These are phyloP conservation scores for Eumerus sabulonum DNA, from an alignment of 2,888 invertebrate genomes.

Conservation along the genomic window DNA sequence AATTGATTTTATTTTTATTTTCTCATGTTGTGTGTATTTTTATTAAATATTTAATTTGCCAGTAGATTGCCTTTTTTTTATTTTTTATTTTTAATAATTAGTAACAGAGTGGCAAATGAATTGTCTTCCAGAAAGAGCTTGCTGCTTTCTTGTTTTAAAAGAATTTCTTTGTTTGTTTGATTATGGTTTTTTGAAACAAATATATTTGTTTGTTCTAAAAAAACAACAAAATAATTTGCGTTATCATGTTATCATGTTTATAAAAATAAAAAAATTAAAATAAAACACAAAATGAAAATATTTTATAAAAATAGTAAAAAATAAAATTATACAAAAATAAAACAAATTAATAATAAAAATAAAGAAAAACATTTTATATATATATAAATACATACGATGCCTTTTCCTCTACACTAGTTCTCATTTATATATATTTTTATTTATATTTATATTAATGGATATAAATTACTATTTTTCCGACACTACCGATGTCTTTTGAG, in stretches of 20 bases:
- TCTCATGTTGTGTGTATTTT: slow-evolving; percentile 27
- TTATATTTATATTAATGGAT: slow-evolving; percentile 60
- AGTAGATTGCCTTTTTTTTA: slow-evolving; percentile 21
- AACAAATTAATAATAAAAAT: too few species aligned
- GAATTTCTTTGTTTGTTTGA: neutral
- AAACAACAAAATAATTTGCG: neutral
- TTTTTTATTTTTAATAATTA: slow-evolving; percentile 31
- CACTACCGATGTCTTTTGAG: slow-evolving; percentile 70
- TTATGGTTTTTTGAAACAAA: neutral
- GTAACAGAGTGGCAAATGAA: slow-evolving; percentile 56
- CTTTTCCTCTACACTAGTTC: slow-evolving; percentile 55
- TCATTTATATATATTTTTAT: slow-evolving; percentile 54
- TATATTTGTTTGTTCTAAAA: neutral
- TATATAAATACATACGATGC: slow-evolving; percentile 63
- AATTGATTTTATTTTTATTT: slow-evolving; percentile 39
- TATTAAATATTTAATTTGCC: slow-evolving; percentile 41
- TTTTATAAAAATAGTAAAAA: slow-evolving; percentile 32
- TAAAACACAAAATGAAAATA: slow-evolving; percentile 49
- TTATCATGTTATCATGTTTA: neutral
- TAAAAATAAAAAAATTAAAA: slow-evolving; percentile 43
- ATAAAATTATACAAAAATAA: slow-evolving; percentile 59
- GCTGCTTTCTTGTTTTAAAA: too few species aligned
- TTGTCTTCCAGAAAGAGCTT: slow-evolving; percentile 43
- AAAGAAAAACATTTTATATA: slow-evolving; percentile 53
- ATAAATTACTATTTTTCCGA: slow-evolving; percentile 68